Evolutionary conservation across 2,797 vertebrate species (phyloP), one percentile per base, ranked within the genome.

Genomic region (Xyrichtys novacula): DNA sequence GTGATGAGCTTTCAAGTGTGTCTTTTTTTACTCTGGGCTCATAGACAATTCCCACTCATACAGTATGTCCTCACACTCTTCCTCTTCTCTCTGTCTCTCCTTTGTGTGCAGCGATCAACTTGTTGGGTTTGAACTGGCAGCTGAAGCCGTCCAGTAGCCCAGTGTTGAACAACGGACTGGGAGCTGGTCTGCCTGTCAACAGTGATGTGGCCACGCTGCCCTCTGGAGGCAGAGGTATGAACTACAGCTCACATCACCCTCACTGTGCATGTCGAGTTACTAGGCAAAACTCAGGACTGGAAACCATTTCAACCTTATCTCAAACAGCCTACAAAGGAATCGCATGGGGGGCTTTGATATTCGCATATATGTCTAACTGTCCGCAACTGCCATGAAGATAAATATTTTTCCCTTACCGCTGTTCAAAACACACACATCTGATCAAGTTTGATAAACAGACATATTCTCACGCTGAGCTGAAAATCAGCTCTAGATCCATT

Each of bases 71-170:
- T 76, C 55, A 68, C 40, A 22, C 52, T 11, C 25, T 22, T 47
- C 39, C 46, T 14, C 44, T 46, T 25, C 22, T 52, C 63, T 59
- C 61, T 23, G 17, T 93, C 75, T 29, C 47, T 49, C 81, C 91
- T 92, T 91, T 93, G 86, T 82, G 89, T 92, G 78, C 90, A 99
- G 97, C 96, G 48, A 96, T 97, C 95, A 96, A 97, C 90, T 93
- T 97, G 91, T 95, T 98, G 81, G 97, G 97, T 81, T 94, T 99
- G 82, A 97, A 97, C 76, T 99, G 97, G 97, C 97, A 96, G 93
- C 95, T 99, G 78, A 97, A 95, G 90, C 95, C 96, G 15, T 96
- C 96, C 76, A 96, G 97, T 71, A 94, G 95, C 91, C 97, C 96
- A 55, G 95, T 97, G 87, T 94, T 98, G 90, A 96, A 95, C 95